These are phyloP conservation scores for Sinonovacula constricta DNA, from an alignment of 1,140 invertebrate genomes.

Conservation along the genomic window DNA sequence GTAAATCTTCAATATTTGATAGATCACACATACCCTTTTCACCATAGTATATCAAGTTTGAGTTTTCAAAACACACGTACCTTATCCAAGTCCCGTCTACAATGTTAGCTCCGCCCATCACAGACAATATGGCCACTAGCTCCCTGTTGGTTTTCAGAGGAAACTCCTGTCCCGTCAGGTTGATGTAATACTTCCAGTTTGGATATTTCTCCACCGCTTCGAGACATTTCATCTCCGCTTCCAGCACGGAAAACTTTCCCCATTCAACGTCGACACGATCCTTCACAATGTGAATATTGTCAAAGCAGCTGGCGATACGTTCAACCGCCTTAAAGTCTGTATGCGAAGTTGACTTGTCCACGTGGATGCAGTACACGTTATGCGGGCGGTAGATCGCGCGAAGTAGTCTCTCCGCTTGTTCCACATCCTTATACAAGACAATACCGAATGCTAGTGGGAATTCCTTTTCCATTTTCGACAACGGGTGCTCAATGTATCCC, in stretches of 20 bases:
- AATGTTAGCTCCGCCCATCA: slow-evolving; percentile 63
- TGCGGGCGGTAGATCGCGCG: too few relatives aligned
- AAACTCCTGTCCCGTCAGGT: slow-evolving; percentile 73
- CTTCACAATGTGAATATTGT: slow-evolving; percentile 52
- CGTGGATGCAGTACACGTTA: slow-evolving; percentile 76
- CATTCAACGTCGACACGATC: slow-evolving; percentile 40
- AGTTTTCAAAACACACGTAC: too few relatives aligned
- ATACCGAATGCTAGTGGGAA: slow-evolving; percentile 61
- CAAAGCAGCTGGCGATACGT: slow-evolving; percentile 12
- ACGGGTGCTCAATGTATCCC: slow-evolving; percentile 40
- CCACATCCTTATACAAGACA: slow-evolving; percentile 64
- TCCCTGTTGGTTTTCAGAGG: slow-evolving; percentile 71
- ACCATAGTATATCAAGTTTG: too few relatives aligned
- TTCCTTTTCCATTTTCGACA: slow-evolving; percentile 23
- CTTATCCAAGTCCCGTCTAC: slow-evolving; percentile 51
- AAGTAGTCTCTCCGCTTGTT: slow-evolving; percentile 69
- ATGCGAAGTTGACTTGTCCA: slow-evolving; percentile 60
- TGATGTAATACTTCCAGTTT: slow-evolving; percentile 73
- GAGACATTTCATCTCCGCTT: slow-evolving; percentile 67
- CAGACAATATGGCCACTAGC: slow-evolving; percentile 63
- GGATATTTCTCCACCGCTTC: slow-evolving; percentile 13
- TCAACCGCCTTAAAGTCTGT: neutral
- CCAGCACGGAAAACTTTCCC: slow-evolving; percentile 54
- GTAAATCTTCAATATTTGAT: too few relatives aligned
- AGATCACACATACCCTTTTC: too few relatives aligned